Conservation (phyloP, 2,113 vertebrate genomes). For the Polypterus senegalus region DNA sequence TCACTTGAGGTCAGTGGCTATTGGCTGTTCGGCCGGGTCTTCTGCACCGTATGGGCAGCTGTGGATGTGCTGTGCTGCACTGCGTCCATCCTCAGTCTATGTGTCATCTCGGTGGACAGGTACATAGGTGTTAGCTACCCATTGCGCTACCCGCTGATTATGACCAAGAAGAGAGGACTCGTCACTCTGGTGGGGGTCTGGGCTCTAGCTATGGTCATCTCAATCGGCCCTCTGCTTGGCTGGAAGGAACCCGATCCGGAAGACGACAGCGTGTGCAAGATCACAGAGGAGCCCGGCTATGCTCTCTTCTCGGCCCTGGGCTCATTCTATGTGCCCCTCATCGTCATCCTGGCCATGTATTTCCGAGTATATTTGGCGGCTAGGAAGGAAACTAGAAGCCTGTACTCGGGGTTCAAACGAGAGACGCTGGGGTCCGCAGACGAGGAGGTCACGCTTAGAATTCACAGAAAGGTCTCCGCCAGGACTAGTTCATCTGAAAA, state of each 20-base stretch:
- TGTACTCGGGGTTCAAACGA: conserved; percentile 13
- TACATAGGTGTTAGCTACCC: conserved; percentile 20
- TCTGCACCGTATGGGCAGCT: conserved; percentile 21
- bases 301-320: conserved; percentile 18
- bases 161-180: conserved; percentile 15
- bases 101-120: conserved; percentile 19
- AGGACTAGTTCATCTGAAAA: not conserved
- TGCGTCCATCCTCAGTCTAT: conserved; percentile 18
- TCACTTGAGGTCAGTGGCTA: conserved; percentile 16
- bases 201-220: conserved; percentile 16
- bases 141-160: conserved; percentile 14
- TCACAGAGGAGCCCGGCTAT: conserved; percentile 20
- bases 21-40: conserved; percentile 20
- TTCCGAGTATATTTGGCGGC: conserved; percentile 16
- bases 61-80: conserved; percentile 20
- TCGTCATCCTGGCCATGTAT: conserved; percentile 18
- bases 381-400: conserved; percentile 13
- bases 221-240: conserved; percentile 18
- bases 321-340: conserved; percentile 18
- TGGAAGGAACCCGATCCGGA: conserved; percentile 17
- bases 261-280: conserved; percentile 12
- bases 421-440: conserved; percentile 7
- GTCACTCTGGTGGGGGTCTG: conserved; percentile 17
- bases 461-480: conserved; percentile 16
- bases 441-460: conserved; percentile 17